These are phyloP conservation scores for Chaunax sp. DNA, from an alignment of 2,797 vertebrate species.

Conservation along the genomic window DNA sequence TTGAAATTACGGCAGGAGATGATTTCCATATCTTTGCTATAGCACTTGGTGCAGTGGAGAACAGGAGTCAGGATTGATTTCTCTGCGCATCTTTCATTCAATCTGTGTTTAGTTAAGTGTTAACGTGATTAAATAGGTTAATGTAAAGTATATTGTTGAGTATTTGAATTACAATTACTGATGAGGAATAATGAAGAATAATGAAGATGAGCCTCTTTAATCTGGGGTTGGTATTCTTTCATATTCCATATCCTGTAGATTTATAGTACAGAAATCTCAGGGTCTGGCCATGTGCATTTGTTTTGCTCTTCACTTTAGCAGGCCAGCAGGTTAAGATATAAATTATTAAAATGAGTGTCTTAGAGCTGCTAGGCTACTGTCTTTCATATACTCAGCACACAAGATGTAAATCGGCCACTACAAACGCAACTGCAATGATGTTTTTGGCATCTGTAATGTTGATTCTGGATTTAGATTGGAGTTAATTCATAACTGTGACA, in stretches of 20 bases:
- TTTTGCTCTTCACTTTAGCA: neutral
- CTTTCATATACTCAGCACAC: neutral
- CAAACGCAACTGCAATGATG: too few relatives aligned
- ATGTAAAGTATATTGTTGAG: neutral
- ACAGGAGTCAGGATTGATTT: constrained; percentile 22
- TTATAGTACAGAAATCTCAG: neutral
- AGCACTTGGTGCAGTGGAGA: neutral
- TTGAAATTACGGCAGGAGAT: constrained; percentile 36
- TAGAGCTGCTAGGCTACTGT: neutral
- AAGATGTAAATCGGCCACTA: neutral
- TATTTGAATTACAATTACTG: neutral
- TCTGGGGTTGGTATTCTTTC: constrained; percentile 5
- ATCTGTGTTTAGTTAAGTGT: neutral
- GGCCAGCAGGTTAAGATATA: neutral
- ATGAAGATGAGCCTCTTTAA: neutral
- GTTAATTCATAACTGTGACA: too few relatives aligned
- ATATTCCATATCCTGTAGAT: neutral
- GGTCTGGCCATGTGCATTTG: neutral
- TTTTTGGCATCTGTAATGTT: too few relatives aligned
- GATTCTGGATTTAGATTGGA: too few relatives aligned
- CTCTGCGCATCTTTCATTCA: neutral
- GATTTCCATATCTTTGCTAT: constrained; percentile 13
- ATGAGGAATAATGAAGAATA: constrained; percentile 12
- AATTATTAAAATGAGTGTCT: constrained; percentile 22
- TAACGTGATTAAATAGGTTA: neutral